Conservation (phyloP, 2,113 vertebrate species). For the Oophaga pumilio region DNA sequence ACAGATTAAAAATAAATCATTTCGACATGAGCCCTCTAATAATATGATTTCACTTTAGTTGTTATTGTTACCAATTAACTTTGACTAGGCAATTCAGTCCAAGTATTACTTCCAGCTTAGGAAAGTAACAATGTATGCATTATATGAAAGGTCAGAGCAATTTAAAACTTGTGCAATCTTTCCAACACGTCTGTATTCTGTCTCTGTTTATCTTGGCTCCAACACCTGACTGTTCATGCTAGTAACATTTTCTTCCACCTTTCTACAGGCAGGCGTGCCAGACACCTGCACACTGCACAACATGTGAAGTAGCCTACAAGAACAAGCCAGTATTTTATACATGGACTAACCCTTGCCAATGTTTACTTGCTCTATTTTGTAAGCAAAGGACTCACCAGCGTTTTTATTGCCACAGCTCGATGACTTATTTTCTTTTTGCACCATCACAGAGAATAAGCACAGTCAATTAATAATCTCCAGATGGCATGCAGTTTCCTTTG, state of each 20-base stretch:
- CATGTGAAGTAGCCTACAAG: neutral
- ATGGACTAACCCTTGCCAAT: conserved; percentile 11
- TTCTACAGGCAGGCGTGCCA: conserved; percentile 24
- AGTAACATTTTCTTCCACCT: conserved; percentile 50
- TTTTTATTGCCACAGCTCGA: neutral
- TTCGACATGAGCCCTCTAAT: neutral
- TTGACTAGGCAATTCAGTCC: neutral
- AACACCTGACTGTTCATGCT: conserved; percentile 29
- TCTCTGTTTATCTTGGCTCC: conserved; percentile 47
- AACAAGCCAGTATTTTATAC: conserved; percentile 7
- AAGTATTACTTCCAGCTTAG: neutral
- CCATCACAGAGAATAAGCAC: too few relatives aligned
- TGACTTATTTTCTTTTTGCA: neutral
- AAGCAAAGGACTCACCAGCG: neutral
- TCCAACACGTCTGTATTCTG: conserved; percentile 32
- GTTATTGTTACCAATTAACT: neutral
- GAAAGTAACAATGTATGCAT: conserved; percentile 15
- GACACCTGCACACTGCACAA: conserved; percentile 43
- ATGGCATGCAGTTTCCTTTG: too few relatives aligned
- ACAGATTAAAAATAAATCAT: neutral
- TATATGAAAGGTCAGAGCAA: conserved; percentile 17
- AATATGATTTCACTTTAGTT: neutral
- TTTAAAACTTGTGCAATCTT: conserved; percentile 32
- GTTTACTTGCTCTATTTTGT: neutral
- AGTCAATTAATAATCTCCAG: too few relatives aligned